Percentiles rank a stretch among this genome's conserved stretches.
Conservation (phyloP, 2,797 vertebrate genomes). For the Thripadectes ignobilis region DNA sequence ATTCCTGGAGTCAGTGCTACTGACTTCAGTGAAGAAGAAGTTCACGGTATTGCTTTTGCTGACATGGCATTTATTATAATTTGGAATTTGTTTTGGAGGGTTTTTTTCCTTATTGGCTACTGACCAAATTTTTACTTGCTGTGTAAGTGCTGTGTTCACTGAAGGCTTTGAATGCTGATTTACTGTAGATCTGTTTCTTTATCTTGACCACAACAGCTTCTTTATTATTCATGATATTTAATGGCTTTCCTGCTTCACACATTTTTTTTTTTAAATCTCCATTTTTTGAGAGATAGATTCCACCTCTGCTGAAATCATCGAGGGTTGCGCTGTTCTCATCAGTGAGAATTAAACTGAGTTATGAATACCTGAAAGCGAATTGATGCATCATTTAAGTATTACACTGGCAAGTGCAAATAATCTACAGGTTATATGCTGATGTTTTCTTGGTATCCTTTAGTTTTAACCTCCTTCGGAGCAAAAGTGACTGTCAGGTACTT, state of each 20-base stretch:
- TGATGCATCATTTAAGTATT: neutral
- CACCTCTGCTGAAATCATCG: neutral
- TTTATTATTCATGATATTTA: neutral
- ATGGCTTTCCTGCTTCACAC: neutral
- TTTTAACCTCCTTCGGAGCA: slow-evolving; percentile 9
- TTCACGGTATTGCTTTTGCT: neutral
- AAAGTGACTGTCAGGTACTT: neutral
- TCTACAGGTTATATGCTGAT: neutral
- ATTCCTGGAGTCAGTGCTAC: neutral
- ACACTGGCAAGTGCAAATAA: neutral
- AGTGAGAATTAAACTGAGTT: neutral
- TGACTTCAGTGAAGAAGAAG: neutral
- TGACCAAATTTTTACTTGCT: neutral
- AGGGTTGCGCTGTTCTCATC: neutral
- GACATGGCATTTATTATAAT: neutral
- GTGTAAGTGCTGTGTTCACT: neutral
- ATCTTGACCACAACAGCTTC: neutral
- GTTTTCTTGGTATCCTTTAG: neutral
- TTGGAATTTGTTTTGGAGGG: neutral
- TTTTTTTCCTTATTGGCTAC: neutral
- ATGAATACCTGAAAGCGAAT: neutral
- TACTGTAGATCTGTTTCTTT: neutral
- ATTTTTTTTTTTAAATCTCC: neutral
- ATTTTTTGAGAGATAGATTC: neutral
- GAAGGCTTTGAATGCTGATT: neutral